phyloP scores from a whole-genome alignment of 2,888 invertebrate genomes.

The Catocala fraxini region DNA sequence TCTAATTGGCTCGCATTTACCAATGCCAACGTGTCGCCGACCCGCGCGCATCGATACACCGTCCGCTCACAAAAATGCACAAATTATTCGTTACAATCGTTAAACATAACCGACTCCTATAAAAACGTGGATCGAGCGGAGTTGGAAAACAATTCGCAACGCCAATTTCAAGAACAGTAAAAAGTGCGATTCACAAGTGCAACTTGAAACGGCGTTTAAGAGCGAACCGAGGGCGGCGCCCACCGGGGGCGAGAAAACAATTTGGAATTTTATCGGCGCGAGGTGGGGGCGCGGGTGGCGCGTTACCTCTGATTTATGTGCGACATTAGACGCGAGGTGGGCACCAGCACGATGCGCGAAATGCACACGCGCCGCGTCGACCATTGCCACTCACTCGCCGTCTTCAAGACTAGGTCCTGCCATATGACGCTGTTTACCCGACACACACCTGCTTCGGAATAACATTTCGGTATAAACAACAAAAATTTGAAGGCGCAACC shows the following conservation, averaged over 20 bases:
- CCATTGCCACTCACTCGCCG: slow-evolving; percentile 70
- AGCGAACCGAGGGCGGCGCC: slow-evolving; percentile 86
- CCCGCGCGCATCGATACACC: slow-evolving; percentile 64
- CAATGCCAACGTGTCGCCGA: slow-evolving; percentile 82
- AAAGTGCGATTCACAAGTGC: slow-evolving; percentile 87
- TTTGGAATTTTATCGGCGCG: slow-evolving; percentile 85
- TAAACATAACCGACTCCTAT: slow-evolving; percentile 61
- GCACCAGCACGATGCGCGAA: slow-evolving; percentile 73
- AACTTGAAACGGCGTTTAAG: slow-evolving; percentile 87
- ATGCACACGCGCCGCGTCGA: slow-evolving; percentile 69
- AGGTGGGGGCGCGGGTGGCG: slow-evolving; percentile 68
- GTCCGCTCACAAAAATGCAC: slow-evolving; percentile 68
- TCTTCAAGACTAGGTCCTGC: slow-evolving; percentile 24
- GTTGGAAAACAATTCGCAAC: slow-evolving; percentile 82
- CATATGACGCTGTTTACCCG: no score
- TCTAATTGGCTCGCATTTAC: slow-evolving; percentile 87
- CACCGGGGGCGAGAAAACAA: slow-evolving; percentile 87
- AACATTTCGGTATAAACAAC: not conserved
- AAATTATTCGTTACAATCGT: slow-evolving; percentile 51
- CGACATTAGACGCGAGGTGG: slow-evolving; percentile 78
- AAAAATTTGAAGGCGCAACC: not conserved
- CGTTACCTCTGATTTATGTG: slow-evolving; percentile 84
- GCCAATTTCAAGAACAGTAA: slow-evolving; percentile 86
- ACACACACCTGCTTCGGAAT: no score
- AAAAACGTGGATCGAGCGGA: slow-evolving; percentile 69